phyloP scores from a whole-genome alignment of 2,797 vertebrate species.

The Peromyscus melanophrys region DNA sequence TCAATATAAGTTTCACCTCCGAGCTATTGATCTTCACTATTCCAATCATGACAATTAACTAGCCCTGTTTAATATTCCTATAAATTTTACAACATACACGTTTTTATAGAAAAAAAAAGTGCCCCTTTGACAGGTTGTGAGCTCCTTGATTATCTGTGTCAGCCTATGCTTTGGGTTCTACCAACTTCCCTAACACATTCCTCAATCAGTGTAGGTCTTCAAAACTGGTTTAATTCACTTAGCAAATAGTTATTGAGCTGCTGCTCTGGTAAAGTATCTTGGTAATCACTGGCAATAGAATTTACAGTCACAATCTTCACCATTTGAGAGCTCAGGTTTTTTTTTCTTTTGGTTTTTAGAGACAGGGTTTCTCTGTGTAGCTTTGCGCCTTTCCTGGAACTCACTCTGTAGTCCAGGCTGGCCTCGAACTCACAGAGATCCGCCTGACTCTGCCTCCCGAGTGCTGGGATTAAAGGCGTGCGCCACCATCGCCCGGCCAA shows the following conservation, averaged over 20 bases:
- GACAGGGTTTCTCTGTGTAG: too few relatives aligned
- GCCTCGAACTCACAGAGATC: too few relatives aligned
- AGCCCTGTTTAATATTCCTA: neutral
- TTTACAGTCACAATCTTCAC: conserved; percentile 68
- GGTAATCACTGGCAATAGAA: conserved; percentile 70
- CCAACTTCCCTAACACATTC: neutral
- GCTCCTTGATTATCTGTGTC: neutral
- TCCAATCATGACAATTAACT: conserved; percentile 34
- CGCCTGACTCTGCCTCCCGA: too few relatives aligned
- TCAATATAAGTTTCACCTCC: neutral
- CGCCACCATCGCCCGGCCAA: too few relatives aligned
- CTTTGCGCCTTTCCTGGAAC: too few relatives aligned
- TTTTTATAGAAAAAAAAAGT: conserved; percentile 32
- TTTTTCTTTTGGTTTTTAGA: too few relatives aligned
- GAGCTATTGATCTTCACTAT: conserved; percentile 30
- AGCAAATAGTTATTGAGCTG: conserved; percentile 74
- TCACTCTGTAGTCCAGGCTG: too few relatives aligned
- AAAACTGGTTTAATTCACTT: conserved; percentile 73
- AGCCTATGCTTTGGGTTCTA: conserved; percentile 33
- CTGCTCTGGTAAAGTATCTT: conserved; percentile 70
- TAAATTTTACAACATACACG: neutral
- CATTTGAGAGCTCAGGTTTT: conserved; percentile 61
- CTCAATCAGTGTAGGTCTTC: conserved; percentile 59
- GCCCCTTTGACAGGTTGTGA: neutral
- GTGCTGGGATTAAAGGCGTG: too few relatives aligned